Evolutionary conservation across 2,113 vertebrate species (phyloP), one percentile per base, ranked within the genome.

Genomic region (Conger conger): DNA sequence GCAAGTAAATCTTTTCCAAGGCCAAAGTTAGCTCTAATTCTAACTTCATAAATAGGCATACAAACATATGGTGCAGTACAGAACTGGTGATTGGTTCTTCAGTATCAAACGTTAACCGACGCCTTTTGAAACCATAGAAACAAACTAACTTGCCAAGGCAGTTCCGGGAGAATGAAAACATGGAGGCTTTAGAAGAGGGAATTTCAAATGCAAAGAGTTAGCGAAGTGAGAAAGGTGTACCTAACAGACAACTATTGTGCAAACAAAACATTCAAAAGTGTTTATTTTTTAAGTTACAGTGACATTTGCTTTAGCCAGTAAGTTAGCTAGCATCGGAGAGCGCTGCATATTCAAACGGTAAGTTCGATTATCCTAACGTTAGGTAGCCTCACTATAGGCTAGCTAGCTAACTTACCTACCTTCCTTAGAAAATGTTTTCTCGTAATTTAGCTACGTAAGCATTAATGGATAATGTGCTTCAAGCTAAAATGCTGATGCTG

Each of bases 81-180:
- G 27, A 0, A 63, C 18, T 27, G 57, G 23, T 27, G n/a, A n/a
- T n/a, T n/a, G n/a, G n/a, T n/a, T n/a, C n/a, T n/a, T 63, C 57
- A 27, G 18, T 18, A 33, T 73, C n/a, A 30, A 27, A n/a, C n/a
- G 1, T 63, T 63, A 0, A 3, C 23, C 57, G 7, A 30, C n/a
- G 68, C 68, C n/a, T n/a, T 78, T 78, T 38, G 53, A 79, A 79
- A 84, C 83, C 83, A 84, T 84, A 80, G 83, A 84, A 42, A 84
- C 57, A 11, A 37, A 80, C 54, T 23, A 20, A 78, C 18, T 27
- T 23, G 0, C 18, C 57, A 27, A 23, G n/a, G n/a, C 27, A 38
- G 27, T 83, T 42, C 63, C 18, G 40, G 68, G 33, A 84, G 42
- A 50, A 60, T 35, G 76, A 73, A 54, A 40, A 68, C 38, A 11